Evolutionary conservation across 2,797 vertebrate genomes (phyloP).

Genomic region (Halcyon chelicuti): DNA sequence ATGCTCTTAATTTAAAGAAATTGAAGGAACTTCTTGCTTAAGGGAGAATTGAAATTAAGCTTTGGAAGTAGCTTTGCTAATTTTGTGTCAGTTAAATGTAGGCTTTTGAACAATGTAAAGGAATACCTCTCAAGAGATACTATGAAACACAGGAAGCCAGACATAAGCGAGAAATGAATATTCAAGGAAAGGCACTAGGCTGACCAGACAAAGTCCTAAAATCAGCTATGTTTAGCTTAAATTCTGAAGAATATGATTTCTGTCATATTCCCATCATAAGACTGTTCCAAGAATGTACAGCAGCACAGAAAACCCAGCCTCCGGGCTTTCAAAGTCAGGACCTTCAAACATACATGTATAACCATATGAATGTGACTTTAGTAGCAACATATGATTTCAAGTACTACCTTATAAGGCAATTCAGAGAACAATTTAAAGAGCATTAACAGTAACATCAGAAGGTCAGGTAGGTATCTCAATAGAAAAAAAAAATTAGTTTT

Average conservation of each 20-base stretch:
- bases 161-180: background rate
- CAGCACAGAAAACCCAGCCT: background rate
- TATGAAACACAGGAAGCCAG: background rate
- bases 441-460: constrained; percentile 1
- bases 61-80: background rate
- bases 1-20: background rate
- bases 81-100: background rate
- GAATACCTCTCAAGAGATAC: background rate
- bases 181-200: background rate
- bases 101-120: background rate
- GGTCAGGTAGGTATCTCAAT: background rate
- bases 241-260: background rate
- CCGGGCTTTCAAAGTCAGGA: background rate
- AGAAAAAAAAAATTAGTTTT: constrained; percentile 9
- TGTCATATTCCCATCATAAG: background rate
- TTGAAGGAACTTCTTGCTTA: background rate
- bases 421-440: background rate
- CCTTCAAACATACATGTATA: background rate
- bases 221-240: background rate
- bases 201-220: background rate
- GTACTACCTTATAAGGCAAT: background rate
- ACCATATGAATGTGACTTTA: background rate
- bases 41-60: background rate
- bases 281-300: background rate
- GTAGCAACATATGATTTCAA: background rate